phyloP scores from a whole-genome alignment of 2,113 vertebrate species.

The Oncorhynchus kisutch region DNA sequence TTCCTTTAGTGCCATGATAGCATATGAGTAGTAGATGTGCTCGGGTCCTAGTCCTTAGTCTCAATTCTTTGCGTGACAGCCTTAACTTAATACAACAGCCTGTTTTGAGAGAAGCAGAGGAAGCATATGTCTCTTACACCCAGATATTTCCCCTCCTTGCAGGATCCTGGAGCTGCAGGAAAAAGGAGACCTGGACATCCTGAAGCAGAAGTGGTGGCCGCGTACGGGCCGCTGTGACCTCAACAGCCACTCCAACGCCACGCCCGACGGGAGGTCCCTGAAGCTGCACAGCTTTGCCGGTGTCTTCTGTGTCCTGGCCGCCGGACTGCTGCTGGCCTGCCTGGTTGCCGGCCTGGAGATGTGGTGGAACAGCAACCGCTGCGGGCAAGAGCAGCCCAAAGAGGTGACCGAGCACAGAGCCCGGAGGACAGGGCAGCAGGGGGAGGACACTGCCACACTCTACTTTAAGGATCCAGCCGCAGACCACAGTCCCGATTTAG shows the following conservation, averaged over 20 bases:
- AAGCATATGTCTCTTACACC: background rate
- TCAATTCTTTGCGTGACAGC: too few relatives aligned
- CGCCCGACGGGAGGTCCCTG: constrained; percentile 88
- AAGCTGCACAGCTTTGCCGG: constrained; percentile 98
- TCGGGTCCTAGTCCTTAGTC: too few relatives aligned
- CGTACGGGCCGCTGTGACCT: constrained; percentile 91
- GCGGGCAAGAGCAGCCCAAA: constrained; percentile 94
- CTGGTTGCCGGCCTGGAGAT: constrained; percentile 94
- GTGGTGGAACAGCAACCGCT: constrained; percentile 96
- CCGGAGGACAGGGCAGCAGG: constrained; percentile 70
- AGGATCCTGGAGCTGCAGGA: constrained; percentile 98
- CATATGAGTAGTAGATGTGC: too few relatives aligned
- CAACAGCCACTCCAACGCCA: constrained; percentile 79
- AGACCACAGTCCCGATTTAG: constrained; percentile 74
- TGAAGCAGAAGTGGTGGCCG: constrained; percentile 99
- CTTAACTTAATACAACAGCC: background rate
- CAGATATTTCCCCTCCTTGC: constrained; percentile 20
- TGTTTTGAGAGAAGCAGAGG: background rate
- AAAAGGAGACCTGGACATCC: constrained; percentile 92
- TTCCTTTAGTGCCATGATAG: too few relatives aligned
- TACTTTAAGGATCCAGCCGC: constrained; percentile 77
- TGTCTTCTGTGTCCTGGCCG: constrained; percentile 96
- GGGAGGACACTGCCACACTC: constrained; percentile 79
- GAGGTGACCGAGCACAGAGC: constrained; percentile 86
- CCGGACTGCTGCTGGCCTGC: constrained; percentile 95